phyloP scores from a whole-genome alignment of 1,140 invertebrate genomes.

The Ephestia elutella region DNA sequence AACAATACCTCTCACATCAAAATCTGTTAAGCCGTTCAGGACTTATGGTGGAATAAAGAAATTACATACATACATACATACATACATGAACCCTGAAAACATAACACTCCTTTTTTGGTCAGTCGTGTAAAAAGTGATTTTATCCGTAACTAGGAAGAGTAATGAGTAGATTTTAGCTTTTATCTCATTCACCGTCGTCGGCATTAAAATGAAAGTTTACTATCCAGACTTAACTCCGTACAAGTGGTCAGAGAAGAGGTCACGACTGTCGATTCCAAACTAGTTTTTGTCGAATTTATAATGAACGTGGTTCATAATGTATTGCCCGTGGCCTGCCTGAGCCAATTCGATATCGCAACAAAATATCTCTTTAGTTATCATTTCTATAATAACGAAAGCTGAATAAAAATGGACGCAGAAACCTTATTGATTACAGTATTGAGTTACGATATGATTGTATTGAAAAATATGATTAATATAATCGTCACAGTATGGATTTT shows the following conservation, averaged over 20 bases:
- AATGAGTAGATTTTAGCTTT: not conserved
- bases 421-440: not conserved
- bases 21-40: no score
- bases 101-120: no score
- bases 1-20: no score
- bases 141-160: no score
- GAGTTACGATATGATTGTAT: not conserved
- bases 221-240: constrained; percentile 17
- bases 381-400: not conserved
- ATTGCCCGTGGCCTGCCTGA: constrained; percentile 6
- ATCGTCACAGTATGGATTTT: not conserved
- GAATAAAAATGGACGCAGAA: not conserved
- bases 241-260: constrained; percentile 27
- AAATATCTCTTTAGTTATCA: constrained; percentile 3
- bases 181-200: not conserved
- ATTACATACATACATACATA: no score
- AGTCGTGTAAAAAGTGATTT: no score
- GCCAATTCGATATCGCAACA: constrained; percentile 4
- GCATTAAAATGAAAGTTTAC: constrained; percentile 5
- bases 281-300: constrained; percentile 21
- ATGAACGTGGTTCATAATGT: constrained; percentile 5
- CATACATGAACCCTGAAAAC: no score
- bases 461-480: not conserved
- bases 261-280: constrained; percentile 23
- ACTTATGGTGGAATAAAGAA: no score